A percentile compares a stretch with the other conserved stretches of the same genome.
These are phyloP conservation scores for Pseudochirops corinnae DNA, from an alignment of 2,797 vertebrate species.

Conservation along the genomic window DNA sequence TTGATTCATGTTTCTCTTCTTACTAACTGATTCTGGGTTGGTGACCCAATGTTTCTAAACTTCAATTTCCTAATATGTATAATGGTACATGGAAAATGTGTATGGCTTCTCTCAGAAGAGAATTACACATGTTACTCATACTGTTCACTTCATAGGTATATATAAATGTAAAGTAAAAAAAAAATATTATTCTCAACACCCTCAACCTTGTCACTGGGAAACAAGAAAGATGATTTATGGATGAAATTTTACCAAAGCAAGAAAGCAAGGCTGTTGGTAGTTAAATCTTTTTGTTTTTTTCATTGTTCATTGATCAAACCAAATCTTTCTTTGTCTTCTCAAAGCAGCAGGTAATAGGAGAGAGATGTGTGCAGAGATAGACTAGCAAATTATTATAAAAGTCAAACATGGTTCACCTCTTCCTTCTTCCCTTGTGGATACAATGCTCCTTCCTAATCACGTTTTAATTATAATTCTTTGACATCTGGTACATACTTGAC, in stretches of 20 bases:
- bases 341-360: background rate
- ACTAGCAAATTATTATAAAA: background rate
- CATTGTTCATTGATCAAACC: background rate
- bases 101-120: background rate
- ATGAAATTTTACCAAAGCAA: background rate
- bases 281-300: background rate
- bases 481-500: background rate
- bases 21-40: background rate
- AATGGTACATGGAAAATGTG: background rate
- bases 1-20: background rate
- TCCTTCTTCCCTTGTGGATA: background rate
- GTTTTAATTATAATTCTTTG: background rate
- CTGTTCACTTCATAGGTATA: background rate
- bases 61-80: background rate
- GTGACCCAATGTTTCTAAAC: background rate
- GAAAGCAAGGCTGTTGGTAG: background rate
- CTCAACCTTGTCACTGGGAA: background rate
- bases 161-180: background rate
- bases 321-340: background rate
- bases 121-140: background rate
- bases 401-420: background rate
- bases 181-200: background rate
- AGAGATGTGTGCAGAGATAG: background rate
- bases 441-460: background rate
- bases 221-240: background rate